Conservation (phyloP, 1,140 invertebrate species). For the Octopus sinensis region DNA sequence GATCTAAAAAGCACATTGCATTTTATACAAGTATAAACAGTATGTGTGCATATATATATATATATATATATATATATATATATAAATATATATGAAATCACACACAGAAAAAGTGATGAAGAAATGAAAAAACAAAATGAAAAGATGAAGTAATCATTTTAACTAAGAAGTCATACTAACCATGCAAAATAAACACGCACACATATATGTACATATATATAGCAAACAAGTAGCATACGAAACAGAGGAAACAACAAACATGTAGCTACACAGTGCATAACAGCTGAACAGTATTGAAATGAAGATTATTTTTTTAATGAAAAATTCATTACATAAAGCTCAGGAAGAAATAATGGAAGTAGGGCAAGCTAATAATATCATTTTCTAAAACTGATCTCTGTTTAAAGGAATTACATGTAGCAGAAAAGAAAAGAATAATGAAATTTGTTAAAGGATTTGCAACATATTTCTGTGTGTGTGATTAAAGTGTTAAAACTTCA, state of each 20-base stretch:
- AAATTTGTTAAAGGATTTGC: neutral
- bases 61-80: too few species aligned
- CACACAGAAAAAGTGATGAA: too few species aligned
- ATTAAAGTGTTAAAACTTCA: too few species aligned
- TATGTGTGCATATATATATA: too few species aligned
- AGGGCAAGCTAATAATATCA: constrained; percentile 2
- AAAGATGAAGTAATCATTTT: too few species aligned
- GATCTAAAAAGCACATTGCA: too few species aligned
- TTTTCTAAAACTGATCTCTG: constrained; percentile 9
- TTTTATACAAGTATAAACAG: too few species aligned
- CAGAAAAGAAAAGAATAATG: neutral
- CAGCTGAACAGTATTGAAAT: constrained; percentile 4
- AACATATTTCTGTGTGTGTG: too few species aligned
- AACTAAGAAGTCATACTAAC: too few species aligned
- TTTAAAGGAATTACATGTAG: neutral
- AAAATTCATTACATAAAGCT: too few species aligned
- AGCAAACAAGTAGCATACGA: neutral
- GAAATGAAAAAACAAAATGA: too few species aligned
- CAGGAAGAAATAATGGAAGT: neutral
- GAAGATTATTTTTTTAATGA: neutral
- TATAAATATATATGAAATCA: too few species aligned
- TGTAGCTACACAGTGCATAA: neutral
- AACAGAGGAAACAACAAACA: neutral
- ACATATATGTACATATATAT: neutral
- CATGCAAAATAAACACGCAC: neutral